Evolutionary conservation across 2,797 vertebrate genomes (phyloP).

Genomic region (Acrossocheilus fasciatus): DNA sequence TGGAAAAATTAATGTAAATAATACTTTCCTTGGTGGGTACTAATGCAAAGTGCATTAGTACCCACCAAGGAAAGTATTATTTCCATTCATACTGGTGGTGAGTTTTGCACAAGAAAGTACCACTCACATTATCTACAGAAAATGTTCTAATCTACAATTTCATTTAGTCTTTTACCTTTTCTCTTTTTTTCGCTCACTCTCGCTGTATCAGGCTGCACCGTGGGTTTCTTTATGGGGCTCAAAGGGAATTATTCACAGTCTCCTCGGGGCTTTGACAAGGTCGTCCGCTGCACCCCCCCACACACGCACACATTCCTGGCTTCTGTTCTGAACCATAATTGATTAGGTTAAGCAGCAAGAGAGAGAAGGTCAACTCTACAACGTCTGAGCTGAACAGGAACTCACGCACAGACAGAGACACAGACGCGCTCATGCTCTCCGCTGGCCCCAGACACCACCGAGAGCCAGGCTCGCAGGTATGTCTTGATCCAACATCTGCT

Average conservation of each 20-base stretch:
- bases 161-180: neutral
- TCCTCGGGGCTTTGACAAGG: slow-evolving; percentile 81
- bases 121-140: neutral
- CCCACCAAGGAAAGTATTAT: too few species aligned
- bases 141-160: neutral
- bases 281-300: slow-evolving; percentile 62
- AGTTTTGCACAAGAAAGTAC: neutral
- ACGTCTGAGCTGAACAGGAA: slow-evolving; percentile 67
- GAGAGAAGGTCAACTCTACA: slow-evolving; percentile 77
- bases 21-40: neutral
- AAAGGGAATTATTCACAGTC: slow-evolving; percentile 82
- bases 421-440: slow-evolving; percentile 21
- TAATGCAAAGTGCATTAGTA: neutral
- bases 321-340: slow-evolving; percentile 83
- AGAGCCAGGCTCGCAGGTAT: neutral
- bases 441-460: slow-evolving; percentile 4
- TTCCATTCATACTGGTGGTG: too few species aligned
- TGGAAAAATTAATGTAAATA: neutral
- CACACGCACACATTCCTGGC: slow-evolving; percentile 55
- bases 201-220: slow-evolving; percentile 32
- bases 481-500: slow-evolving; percentile 32
- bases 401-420: slow-evolving; percentile 66
- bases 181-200: neutral
- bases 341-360: slow-evolving; percentile 82
- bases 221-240: slow-evolving; percentile 76